Conservation (phyloP, 1,140 invertebrate genomes). For the Leptopilina boulardi region DNA sequence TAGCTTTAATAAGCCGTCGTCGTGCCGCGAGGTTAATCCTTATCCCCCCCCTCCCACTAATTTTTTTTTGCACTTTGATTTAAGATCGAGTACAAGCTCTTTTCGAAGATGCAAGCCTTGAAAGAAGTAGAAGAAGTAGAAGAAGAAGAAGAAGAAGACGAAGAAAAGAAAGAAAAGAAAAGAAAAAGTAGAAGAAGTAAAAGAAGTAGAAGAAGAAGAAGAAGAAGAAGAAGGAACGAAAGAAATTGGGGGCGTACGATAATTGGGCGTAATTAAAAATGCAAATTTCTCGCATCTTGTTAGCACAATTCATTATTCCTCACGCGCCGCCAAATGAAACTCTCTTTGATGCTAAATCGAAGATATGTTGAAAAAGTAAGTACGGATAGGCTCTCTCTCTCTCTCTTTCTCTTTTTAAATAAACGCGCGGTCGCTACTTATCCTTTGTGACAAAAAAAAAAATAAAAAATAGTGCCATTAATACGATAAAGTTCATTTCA, state of each 20-base stretch:
- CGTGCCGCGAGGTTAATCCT: constrained; percentile 38
- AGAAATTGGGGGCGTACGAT: constrained; percentile 41
- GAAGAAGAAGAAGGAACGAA: background rate
- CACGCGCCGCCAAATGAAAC: background rate
- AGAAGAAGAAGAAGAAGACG: background rate
- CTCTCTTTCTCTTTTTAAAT: background rate
- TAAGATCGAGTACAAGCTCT: constrained; percentile 24
- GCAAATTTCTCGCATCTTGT: constrained; percentile 52
- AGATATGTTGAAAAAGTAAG: background rate
- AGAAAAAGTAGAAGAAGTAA: background rate
- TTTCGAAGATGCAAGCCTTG: too few species aligned
- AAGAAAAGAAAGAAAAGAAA: too few species aligned
- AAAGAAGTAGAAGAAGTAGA: background rate
- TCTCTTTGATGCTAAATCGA: constrained; percentile 27
- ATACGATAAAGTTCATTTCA: constrained; percentile 12
- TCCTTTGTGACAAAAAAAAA: background rate
- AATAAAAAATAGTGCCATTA: constrained; percentile 1
- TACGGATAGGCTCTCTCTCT: background rate
- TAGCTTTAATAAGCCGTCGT: constrained; percentile 56
- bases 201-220: background rate
- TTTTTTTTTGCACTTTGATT: background rate
- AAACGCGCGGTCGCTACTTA: background rate
- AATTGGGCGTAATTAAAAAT: constrained; percentile 61
- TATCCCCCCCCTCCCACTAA: background rate
- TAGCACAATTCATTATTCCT: constrained; percentile 48